phyloP scores from a whole-genome alignment of 2,797 vertebrate species.

The Hoplostethus atlanticus region DNA sequence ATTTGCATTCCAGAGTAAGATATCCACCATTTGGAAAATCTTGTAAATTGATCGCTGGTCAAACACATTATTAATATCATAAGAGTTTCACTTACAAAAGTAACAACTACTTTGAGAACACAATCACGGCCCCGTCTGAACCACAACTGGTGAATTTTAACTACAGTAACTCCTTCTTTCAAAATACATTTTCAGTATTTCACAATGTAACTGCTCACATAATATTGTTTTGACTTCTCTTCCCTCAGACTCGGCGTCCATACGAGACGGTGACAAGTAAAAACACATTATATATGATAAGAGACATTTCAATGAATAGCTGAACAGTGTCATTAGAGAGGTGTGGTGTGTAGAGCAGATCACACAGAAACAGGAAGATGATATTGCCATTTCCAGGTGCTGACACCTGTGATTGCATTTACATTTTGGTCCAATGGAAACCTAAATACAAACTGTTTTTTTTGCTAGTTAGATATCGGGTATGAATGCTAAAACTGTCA shows the following conservation, averaged over 20 bases:
- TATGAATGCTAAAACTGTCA: slow-evolving; percentile 68
- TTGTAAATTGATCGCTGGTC: neutral
- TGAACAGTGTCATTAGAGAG: slow-evolving; percentile 80
- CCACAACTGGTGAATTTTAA: slow-evolving; percentile 58
- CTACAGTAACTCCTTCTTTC: slow-evolving; percentile 43
- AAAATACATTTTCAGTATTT: slow-evolving; percentile 47
- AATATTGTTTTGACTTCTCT: slow-evolving; percentile 70
- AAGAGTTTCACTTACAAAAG: slow-evolving; percentile 20
- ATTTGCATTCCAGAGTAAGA: neutral
- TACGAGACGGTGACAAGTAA: slow-evolving; percentile 76
- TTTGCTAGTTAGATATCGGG: slow-evolving; percentile 64
- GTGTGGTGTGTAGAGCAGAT: slow-evolving; percentile 73
- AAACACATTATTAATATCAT: neutral
- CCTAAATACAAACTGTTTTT: slow-evolving; percentile 72
- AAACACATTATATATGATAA: slow-evolving; percentile 79
- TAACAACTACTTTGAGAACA: slow-evolving; percentile 32
- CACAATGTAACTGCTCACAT: slow-evolving; percentile 52
- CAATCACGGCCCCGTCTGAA: slow-evolving; percentile 19
- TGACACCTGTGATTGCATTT: slow-evolving; percentile 83
- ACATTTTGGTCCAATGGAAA: slow-evolving; percentile 73
- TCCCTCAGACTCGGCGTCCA: slow-evolving; percentile 38
- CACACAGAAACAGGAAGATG: slow-evolving; percentile 78
- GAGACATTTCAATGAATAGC: slow-evolving; percentile 84
- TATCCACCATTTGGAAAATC: slow-evolving; percentile 5
- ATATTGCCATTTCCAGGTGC: slow-evolving; percentile 81